These are phyloP conservation scores for Polymixis flavicincta DNA, from an alignment of 2,888 invertebrate species.

Conservation along the genomic window DNA sequence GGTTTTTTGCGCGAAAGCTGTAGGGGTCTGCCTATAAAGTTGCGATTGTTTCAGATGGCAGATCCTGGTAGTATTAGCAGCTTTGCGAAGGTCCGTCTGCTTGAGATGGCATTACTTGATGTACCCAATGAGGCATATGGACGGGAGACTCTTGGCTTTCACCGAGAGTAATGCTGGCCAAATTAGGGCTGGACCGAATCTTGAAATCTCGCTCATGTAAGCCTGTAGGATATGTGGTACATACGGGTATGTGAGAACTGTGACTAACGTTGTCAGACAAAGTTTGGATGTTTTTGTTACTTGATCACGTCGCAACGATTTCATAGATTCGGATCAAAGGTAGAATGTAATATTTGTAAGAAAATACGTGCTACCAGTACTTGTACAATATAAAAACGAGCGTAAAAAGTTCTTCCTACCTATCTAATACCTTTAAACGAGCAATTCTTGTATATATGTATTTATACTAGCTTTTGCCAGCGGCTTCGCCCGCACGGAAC, in stretches of 20 bases:
- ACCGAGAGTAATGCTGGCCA: background rate
- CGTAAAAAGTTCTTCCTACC: background rate
- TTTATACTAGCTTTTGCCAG: too few relatives aligned
- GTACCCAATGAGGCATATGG: conserved; percentile 16
- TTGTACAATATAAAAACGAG: background rate
- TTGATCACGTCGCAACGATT: background rate
- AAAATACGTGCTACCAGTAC: background rate
- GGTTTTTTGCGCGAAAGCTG: conserved; percentile 58
- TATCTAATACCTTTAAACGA: too few relatives aligned
- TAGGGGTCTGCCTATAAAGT: conserved; percentile 41
- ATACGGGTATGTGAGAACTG: too few relatives aligned
- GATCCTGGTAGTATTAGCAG: conserved; percentile 45
- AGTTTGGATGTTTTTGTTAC: background rate
- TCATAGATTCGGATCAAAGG: background rate
- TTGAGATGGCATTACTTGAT: conserved; percentile 37
- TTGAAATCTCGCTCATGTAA: background rate
- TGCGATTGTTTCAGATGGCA: conserved; percentile 47
- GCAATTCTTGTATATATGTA: too few relatives aligned
- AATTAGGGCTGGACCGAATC: background rate
- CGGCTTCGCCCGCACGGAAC: too few relatives aligned
- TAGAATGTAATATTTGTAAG: background rate
- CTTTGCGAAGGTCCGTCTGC: conserved; percentile 40
- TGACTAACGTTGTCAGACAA: background rate
- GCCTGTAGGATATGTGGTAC: background rate
- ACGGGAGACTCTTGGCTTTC: background rate